These are phyloP conservation scores for Dione vanillae DNA, from an alignment of 2,888 invertebrate species.

Conservation along the genomic window DNA sequence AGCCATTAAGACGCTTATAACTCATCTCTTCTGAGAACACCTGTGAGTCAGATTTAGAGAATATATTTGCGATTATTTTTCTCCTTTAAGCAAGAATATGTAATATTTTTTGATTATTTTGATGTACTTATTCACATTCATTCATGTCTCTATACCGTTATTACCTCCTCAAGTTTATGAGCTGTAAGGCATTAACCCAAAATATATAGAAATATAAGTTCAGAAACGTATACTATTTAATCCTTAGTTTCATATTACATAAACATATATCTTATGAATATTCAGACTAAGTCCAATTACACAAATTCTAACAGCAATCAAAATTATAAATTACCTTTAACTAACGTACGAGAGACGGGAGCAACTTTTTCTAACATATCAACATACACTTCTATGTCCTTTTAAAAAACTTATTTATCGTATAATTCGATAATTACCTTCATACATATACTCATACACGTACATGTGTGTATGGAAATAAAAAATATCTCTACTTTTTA, in stretches of 20 bases:
- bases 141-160: too few relatives aligned
- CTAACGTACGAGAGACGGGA: not conserved
- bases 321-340: conserved; percentile 15
- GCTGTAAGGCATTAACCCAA: too few relatives aligned
- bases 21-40: not conserved
- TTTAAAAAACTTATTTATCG: conserved; percentile 25
- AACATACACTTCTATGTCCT: conserved; percentile 22
- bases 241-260: not conserved
- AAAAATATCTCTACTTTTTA: conserved; percentile 23
- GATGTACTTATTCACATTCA: too few relatives aligned
- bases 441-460: not conserved
- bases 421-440: conserved; percentile 27
- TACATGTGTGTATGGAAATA: not conserved
- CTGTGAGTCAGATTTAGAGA: not conserved
- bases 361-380: conserved; percentile 21
- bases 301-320: conserved; percentile 17
- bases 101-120: too few relatives aligned
- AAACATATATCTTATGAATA: not conserved
- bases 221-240: too few relatives aligned
- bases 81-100: not conserved
- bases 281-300: not conserved
- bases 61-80: not conserved
- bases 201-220: too few relatives aligned
- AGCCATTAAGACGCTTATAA: not conserved
- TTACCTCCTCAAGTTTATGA: too few relatives aligned